Evolutionary conservation across 2,113 vertebrate genomes (phyloP), one percentile per base, ranked within the genome.

Genomic region (Neodon shergylaensis): DNA sequence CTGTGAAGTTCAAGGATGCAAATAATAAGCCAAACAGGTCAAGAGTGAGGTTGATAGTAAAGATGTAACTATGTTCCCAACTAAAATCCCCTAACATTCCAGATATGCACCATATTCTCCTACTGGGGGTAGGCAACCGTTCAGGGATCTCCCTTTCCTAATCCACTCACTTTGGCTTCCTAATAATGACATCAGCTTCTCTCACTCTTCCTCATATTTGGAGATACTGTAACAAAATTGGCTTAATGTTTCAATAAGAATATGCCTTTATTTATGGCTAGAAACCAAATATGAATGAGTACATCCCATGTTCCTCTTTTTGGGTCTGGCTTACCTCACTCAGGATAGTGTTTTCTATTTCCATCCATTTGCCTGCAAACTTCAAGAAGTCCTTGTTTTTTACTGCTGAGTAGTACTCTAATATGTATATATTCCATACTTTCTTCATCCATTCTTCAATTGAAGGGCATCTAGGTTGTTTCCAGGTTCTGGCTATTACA

Each of bases 1-100:
- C 8, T 44, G 14, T 58, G 33, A 39, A 73, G n/a, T 49, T 90
- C 78, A 95, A 90, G 95, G 84, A 90, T 63, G n/a, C 33, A 87
- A 82, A 81, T 94, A 94, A 74, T 0, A 81, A 42, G n/a, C 44
- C 73, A 90, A 82, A 21, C 24, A 78, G 83, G 81, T 13, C 61
- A 90, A 77, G 63, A n/a, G 85, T 91, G 86, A 94, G 66, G 70
- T 0, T 83, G 47, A 79, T 0, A 72, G 61, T 6, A 78, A 13
- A 84, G 39, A 94, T 63, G 12, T n/a, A 26, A 79, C 0, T 19
- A 42, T 95, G 0, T 36, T 94, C 65, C 96, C 21, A 91, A 17
- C 26, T 83, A 73, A 49, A 66, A 47, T 88, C 77, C 87, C 89
- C 21, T 19, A 4, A 3, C 5, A 26, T 82, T 54, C 77, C 49